These are phyloP conservation scores for Physeter macrocephalus DNA, from an alignment of 2,113 vertebrate species.

Conservation along the genomic window DNA sequence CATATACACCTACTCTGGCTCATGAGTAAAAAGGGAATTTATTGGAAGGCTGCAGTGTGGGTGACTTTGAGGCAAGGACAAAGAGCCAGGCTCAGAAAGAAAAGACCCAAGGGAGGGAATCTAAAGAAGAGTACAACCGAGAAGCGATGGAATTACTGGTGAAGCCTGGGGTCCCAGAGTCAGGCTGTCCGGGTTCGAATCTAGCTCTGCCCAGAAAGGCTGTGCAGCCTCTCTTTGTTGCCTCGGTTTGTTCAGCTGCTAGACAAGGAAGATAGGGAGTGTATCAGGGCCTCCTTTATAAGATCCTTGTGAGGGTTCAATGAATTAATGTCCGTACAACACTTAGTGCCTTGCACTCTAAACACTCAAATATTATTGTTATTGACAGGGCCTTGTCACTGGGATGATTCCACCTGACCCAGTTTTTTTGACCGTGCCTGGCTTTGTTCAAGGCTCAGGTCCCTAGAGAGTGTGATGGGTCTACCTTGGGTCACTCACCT, in stretches of 20 bases:
- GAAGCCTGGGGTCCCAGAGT: neutral
- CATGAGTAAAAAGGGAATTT: neutral
- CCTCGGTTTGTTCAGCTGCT: neutral
- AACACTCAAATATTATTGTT: neutral
- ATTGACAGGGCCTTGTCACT: neutral
- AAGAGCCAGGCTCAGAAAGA: neutral
- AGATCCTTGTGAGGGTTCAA: neutral
- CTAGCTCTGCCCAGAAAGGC: neutral
- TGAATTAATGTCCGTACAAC: neutral
- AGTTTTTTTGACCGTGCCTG: neutral
- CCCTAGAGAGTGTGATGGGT: neutral
- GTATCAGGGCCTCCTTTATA: neutral
- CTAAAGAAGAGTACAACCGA: neutral
- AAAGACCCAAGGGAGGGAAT: neutral
- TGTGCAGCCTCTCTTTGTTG: neutral
- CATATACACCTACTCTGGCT: neutral
- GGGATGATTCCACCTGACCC: neutral
- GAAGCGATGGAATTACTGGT: neutral
- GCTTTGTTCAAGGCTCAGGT: neutral
- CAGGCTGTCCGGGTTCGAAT: neutral
- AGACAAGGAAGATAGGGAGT: neutral
- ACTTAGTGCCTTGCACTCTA: neutral
- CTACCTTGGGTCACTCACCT: neutral
- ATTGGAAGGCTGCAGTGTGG: neutral
- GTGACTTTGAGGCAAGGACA: neutral